Evolutionary conservation across 2,113 vertebrate species (phyloP).

Genomic region (Platysteira castanea): DNA sequence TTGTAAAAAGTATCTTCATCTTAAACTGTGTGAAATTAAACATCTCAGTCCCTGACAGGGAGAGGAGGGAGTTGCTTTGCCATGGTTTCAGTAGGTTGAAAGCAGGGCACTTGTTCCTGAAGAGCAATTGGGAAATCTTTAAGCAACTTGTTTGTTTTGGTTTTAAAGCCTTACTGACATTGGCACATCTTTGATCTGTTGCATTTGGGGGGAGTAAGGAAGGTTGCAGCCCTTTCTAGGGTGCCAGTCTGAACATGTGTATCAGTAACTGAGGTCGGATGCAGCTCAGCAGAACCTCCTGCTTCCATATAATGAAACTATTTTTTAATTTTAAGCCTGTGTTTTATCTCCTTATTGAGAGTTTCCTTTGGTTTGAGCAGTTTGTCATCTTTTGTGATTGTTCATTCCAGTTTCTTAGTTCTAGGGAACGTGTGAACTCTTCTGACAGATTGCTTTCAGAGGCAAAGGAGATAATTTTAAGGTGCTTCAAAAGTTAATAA

Average conservation of each 20-base stretch:
- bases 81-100: neutral
- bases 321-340: neutral
- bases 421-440: neutral
- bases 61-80: neutral
- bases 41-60: neutral
- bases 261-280: neutral
- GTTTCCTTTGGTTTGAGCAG: neutral
- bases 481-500: conserved; percentile 2
- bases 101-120: neutral
- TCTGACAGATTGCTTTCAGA: neutral
- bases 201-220: neutral
- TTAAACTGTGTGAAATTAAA: neutral
- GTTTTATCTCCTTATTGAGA: neutral
- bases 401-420: neutral
- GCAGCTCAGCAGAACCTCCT: neutral
- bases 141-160: conserved; percentile 2
- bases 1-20: neutral
- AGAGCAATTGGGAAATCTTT: conserved; percentile 12
- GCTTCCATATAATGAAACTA: neutral
- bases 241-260: neutral
- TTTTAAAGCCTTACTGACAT: neutral
- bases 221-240: neutral
- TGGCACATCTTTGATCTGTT: neutral
- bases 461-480: conserved; percentile 15
- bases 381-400: neutral